Percentiles rank a stretch among this genome's conserved stretches.
These are phyloP conservation scores for Orestias chungarensis DNA, from an alignment of 2,797 vertebrate species.

Conservation along the genomic window DNA sequence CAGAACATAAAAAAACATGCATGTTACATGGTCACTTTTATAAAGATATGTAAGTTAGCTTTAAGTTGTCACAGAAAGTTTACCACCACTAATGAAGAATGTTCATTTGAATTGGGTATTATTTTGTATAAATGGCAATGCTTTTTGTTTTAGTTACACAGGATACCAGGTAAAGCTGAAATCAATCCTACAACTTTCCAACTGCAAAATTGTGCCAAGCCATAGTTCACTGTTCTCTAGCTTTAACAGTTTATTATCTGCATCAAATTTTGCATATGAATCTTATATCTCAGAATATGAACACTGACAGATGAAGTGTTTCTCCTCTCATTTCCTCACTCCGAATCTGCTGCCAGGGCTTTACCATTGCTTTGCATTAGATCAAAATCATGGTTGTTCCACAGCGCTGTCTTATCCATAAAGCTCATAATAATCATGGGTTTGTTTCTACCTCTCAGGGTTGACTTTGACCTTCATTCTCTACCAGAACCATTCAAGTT, in stretches of 20 bases:
- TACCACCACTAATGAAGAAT: too few relatives aligned
- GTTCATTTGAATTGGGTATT: not conserved
- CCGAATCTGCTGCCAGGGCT: too few relatives aligned
- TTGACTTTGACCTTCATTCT: not conserved
- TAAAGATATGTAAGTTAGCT: too few relatives aligned
- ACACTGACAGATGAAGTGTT: not conserved
- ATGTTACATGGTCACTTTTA: not conserved
- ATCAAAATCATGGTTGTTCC: not conserved
- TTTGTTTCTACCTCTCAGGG: not conserved
- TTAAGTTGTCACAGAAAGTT: too few relatives aligned
- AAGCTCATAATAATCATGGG: not conserved
- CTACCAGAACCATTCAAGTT: not conserved
- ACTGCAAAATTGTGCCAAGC: not conserved
- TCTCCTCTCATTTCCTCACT: not conserved
- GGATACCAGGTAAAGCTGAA: not conserved
- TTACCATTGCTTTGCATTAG: not conserved
- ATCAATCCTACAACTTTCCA: not conserved
- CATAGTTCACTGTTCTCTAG: not conserved
- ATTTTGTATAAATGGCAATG: not conserved
- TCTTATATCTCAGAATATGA: not conserved
- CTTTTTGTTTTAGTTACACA: not conserved
- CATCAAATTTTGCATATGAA: not conserved
- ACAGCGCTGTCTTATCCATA: not conserved
- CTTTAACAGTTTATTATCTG: not conserved
- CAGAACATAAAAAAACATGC: not conserved